Conservation (phyloP, 2,797 vertebrate genomes). For the Etheostoma perlongum region DNA sequence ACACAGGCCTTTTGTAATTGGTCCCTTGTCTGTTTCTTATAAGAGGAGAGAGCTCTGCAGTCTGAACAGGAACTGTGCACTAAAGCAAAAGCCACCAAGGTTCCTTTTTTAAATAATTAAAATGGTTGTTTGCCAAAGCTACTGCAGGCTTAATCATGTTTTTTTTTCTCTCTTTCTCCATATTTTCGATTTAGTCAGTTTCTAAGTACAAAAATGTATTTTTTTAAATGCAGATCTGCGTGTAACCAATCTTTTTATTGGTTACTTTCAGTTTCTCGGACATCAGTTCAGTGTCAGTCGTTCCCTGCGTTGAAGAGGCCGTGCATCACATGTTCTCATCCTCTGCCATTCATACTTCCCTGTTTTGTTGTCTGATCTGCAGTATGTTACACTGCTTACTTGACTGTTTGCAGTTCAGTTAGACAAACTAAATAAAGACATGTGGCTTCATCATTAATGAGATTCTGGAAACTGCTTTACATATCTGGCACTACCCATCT, state of each 20-base stretch:
- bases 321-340: slow-evolving; percentile 26
- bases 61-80: slow-evolving; percentile 62
- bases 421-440: slow-evolving; percentile 5
- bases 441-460: slow-evolving; percentile 15
- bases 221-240: not conserved
- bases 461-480: slow-evolving; percentile 23
- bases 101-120: slow-evolving; percentile 46
- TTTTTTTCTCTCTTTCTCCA: not conserved
- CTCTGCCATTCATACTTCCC: slow-evolving; percentile 51
- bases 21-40: slow-evolving; percentile 4
- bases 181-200: not conserved
- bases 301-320: not conserved
- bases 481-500: slow-evolving; percentile 8
- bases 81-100: slow-evolving; percentile 16
- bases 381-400: slow-evolving; percentile 3
- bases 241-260: not conserved
- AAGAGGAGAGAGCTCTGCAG: slow-evolving; percentile 22
- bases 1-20: slow-evolving; percentile 16
- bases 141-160: not conserved
- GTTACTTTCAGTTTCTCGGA: slow-evolving; percentile 22
- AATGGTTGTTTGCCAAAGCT: not conserved
- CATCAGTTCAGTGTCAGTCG: not conserved
- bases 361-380: slow-evolving; percentile 25
- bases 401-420: slow-evolving; percentile 21
- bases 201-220: not conserved